Evolutionary conservation across 2,888 invertebrate genomes (phyloP).

Genomic region (Ormyrus thymus): DNA sequence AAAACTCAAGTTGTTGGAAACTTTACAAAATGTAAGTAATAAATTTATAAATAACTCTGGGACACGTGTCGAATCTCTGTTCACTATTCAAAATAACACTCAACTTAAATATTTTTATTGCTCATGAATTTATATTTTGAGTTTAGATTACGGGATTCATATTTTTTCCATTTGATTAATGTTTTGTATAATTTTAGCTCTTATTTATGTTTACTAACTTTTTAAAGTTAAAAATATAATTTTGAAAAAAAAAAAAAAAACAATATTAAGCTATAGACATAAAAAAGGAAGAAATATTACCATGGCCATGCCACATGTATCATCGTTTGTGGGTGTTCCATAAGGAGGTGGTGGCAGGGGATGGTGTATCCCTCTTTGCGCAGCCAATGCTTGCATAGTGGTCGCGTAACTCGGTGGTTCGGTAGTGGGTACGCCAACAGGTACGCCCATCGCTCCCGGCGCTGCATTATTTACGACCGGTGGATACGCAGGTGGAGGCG

Average conservation of each 20-base stretch:
- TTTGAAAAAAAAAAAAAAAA: neutral
- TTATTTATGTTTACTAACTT: neutral
- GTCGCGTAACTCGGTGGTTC: constrained; percentile 95
- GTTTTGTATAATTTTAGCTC: neutral
- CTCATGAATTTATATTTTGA: neutral
- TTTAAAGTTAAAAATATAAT: neutral
- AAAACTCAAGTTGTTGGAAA: neutral
- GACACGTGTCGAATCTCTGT: too few relatives aligned
- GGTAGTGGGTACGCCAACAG: constrained; percentile 82
- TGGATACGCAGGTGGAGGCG: constrained; percentile 76
- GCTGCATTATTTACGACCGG: constrained; percentile 76
- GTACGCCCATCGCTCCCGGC: constrained; percentile 61
- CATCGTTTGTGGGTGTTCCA: constrained; percentile 75
- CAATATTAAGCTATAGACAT: neutral
- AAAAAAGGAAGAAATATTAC: constrained; percentile 29
- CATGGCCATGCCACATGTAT: constrained; percentile 72
- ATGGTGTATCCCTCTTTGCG: constrained; percentile 82
- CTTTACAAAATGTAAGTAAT: too few relatives aligned
- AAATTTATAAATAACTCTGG: too few relatives aligned
- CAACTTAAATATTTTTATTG: neutral
- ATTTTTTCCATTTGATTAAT: neutral
- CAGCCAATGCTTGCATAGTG: constrained; percentile 87
- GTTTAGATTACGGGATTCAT: neutral
- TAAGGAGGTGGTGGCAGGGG: constrained; percentile 82
- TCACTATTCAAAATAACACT: too few relatives aligned